Evolutionary conservation across 2,888 invertebrate genomes (phyloP).

Genomic region (Achlya flavicornis): DNA sequence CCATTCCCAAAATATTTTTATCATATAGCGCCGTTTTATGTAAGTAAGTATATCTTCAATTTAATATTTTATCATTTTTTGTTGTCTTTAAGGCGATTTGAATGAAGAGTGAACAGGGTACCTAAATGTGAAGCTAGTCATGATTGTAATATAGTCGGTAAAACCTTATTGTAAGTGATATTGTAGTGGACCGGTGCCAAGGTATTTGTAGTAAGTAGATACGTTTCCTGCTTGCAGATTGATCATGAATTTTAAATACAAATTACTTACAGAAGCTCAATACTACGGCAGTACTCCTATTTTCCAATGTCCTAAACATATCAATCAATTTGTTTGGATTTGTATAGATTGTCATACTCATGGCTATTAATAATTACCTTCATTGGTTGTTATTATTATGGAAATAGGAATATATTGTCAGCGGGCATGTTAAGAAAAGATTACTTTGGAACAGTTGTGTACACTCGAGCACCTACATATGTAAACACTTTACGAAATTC

Average conservation of each 20-base stretch:
- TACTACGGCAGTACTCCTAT: background rate
- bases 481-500: no score
- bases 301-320: background rate
- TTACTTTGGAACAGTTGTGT: background rate
- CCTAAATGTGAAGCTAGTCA: slow-evolving; percentile 37
- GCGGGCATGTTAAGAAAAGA: background rate
- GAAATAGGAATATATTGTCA: background rate
- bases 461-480: no score
- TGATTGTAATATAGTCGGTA: slow-evolving; percentile 34
- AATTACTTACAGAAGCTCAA: slow-evolving; percentile 3
- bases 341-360: no score
- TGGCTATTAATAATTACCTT: no score
- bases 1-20: no score
- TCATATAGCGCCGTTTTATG: no score
- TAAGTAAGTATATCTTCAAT: no score
- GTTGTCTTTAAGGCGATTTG: slow-evolving; percentile 33
- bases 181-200: slow-evolving; percentile 22
- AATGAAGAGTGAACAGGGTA: slow-evolving; percentile 44
- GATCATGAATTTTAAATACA: background rate
- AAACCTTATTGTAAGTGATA: slow-evolving; percentile 23
- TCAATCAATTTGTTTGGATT: background rate
- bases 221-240: background rate
- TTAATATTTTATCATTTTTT: slow-evolving; percentile 6
- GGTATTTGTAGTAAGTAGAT: slow-evolving; percentile 7
- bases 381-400: background rate